Conservation (phyloP, 2,888 invertebrate species). For the Sialis lutaria region DNA sequence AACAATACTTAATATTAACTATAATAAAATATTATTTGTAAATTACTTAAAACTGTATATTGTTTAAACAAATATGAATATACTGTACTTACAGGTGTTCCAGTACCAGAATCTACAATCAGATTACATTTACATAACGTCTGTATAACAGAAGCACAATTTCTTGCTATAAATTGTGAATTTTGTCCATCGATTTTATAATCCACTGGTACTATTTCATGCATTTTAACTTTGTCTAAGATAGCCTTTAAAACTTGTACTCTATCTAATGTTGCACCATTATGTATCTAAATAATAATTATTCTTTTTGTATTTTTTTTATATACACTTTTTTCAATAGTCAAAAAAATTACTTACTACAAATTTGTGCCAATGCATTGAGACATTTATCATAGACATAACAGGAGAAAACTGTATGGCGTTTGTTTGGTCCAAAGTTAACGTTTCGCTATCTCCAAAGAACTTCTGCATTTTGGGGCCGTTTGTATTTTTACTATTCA, state of each 20-base stretch:
- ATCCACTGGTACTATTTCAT: conserved; percentile 30
- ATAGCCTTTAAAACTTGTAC: conserved; percentile 25
- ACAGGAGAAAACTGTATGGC: no score
- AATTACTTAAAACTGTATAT: not conserved
- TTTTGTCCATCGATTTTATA: conserved; percentile 21
- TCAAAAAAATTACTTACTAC: no score
- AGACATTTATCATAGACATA: no score
- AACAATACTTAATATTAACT: conserved; percentile 22
- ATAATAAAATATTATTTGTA: conserved; percentile 7
- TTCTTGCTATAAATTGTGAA: conserved; percentile 26
- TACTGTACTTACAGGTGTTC: conserved; percentile 14
- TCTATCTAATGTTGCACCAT: no score
- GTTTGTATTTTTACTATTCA: no score
- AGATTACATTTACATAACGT: conserved; percentile 28
- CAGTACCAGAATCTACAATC: conserved; percentile 17
- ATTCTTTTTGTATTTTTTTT: no score
- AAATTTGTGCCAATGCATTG: no score
- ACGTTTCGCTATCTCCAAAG: no score
- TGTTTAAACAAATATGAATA: conserved; percentile 3
- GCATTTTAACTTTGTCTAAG: conserved; percentile 25
- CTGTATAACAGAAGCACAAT: conserved; percentile 29
- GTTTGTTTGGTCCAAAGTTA: no score
- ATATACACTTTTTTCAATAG: no score
- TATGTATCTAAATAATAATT: no score
- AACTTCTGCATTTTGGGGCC: no score